Evolutionary conservation across 1,140 invertebrate species (phyloP).

Genomic region (Bombus impatiens): DNA sequence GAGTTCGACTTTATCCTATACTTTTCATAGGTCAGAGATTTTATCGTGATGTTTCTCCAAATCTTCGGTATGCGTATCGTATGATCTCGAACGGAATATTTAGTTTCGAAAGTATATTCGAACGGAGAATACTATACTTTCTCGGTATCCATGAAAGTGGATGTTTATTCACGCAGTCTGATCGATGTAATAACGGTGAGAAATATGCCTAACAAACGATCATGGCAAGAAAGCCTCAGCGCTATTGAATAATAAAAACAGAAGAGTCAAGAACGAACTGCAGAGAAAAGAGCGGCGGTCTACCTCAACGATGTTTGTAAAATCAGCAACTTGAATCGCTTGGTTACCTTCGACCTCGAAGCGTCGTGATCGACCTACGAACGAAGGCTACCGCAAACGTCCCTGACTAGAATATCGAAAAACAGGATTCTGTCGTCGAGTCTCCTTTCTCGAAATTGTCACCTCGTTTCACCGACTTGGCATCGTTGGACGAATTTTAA

Average conservation of each 20-base stretch:
- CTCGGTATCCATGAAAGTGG: not conserved
- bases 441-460: slow-evolving; percentile 37
- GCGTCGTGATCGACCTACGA: not conserved
- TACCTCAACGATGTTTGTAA: not conserved
- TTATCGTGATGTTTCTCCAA: not conserved
- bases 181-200: not conserved
- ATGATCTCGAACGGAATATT: not conserved
- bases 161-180: not conserved
- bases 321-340: slow-evolving; percentile 11
- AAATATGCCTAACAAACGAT: not conserved
- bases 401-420: slow-evolving; percentile 3
- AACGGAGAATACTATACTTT: not conserved
- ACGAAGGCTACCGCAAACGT: slow-evolving; percentile 14
- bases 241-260: not conserved
- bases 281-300: not conserved
- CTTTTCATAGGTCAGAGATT: not conserved
- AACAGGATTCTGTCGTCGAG: slow-evolving; percentile 11
- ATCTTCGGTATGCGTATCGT: not conserved
- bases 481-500: slow-evolving; percentile 39
- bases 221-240: no score
- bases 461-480: not conserved
- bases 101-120: not conserved
- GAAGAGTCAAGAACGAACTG: not conserved
- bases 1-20: not conserved
- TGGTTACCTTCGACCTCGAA: not conserved